Percentiles rank a stretch among this genome's conserved stretches.
Conservation (phyloP, 2,113 vertebrate genomes). For the Isurus oxyrinchus region DNA sequence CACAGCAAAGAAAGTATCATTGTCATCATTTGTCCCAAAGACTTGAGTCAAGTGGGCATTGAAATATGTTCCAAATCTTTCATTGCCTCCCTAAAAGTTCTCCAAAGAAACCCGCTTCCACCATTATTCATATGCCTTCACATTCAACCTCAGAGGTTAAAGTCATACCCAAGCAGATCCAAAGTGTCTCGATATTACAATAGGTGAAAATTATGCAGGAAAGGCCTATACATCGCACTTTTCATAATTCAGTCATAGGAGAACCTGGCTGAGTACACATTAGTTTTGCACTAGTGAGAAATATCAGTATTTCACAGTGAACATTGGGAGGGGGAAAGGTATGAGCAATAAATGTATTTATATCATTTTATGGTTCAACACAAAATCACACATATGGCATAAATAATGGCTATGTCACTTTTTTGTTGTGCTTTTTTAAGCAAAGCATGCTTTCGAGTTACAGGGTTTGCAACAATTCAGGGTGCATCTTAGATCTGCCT, state of each 20-base stretch:
- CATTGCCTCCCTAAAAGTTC: neutral
- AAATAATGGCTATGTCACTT: neutral
- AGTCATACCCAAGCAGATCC: neutral
- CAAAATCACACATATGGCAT: neutral
- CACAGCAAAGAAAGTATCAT: neutral
- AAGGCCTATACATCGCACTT: neutral
- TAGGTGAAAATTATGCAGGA: neutral
- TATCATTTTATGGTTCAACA: neutral
- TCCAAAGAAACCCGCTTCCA: neutral
- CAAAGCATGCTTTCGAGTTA: neutral
- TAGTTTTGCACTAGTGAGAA: neutral
- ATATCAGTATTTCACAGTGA: neutral
- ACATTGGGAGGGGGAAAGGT: neutral
- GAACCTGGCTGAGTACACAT: neutral
- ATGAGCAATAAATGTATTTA: neutral
- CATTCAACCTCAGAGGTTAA: neutral
- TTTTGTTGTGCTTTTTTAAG: neutral
- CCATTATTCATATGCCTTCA: neutral
- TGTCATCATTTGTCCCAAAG: neutral
- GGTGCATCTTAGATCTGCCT: neutral
- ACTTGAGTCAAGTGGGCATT: neutral
- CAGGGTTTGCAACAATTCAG: neutral
- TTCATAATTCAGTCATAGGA: neutral
- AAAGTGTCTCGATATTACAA: neutral
- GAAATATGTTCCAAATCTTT: neutral